A percentile compares a stretch with the other conserved stretches of the same genome.
These are phyloP conservation scores for Epinotia bilunana DNA, from an alignment of 2,888 invertebrate genomes.

Conservation along the genomic window DNA sequence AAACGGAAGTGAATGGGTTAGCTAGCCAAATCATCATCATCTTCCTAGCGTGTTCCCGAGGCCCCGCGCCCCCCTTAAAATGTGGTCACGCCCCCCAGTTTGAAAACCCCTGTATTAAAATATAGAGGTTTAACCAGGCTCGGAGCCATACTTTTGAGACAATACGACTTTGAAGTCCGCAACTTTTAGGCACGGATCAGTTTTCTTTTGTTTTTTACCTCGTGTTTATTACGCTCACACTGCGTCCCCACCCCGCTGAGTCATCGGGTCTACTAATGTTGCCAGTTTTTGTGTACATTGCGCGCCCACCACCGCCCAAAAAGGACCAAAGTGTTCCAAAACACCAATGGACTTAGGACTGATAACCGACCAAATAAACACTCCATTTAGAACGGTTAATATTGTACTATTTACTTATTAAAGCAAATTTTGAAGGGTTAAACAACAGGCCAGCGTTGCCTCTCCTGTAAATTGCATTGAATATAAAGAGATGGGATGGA, in stretches of 20 bases:
- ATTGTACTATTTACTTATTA: slow-evolving; percentile 27
- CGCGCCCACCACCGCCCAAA: slow-evolving; percentile 10
- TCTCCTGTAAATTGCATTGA: background rate
- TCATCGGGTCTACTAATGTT: slow-evolving; percentile 36
- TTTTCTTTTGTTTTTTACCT: too few species aligned
- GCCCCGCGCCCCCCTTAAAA: too few species aligned
- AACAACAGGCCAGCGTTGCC: background rate
- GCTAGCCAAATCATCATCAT: too few species aligned
- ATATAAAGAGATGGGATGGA: slow-evolving; percentile 1
- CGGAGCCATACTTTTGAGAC: too few species aligned
- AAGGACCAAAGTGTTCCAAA: background rate
- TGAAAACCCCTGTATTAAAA: too few species aligned
- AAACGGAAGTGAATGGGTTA: too few species aligned
- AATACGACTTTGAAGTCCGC: too few species aligned
- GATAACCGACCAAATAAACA: background rate
- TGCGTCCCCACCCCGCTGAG: slow-evolving; percentile 27
- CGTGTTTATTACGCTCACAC: slow-evolving; percentile 3
- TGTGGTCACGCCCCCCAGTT: too few species aligned
- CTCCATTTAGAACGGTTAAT: slow-evolving; percentile 13
- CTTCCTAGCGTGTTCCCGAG: too few species aligned
- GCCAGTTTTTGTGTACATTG: slow-evolving; percentile 36
- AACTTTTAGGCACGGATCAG: too few species aligned
- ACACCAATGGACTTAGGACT: background rate
- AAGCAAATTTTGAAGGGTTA: background rate
- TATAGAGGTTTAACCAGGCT: too few species aligned